Conservation (phyloP, 2,797 vertebrate genomes). For the Lateolabrax maculatus region DNA sequence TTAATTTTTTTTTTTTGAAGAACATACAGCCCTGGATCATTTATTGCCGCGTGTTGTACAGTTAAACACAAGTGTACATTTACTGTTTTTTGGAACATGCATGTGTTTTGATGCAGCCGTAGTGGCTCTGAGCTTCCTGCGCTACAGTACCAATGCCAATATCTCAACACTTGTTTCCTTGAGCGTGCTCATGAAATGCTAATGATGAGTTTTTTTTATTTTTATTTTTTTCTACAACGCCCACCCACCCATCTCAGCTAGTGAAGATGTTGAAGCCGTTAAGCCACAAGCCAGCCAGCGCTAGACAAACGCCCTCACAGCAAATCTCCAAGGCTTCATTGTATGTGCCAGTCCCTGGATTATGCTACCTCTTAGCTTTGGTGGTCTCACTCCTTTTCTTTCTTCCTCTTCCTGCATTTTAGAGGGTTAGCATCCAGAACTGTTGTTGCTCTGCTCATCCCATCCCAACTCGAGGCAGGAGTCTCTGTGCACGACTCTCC, state of each 20-base stretch:
- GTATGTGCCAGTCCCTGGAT: slow-evolving; percentile 40
- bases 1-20: background rate
- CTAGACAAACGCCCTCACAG: slow-evolving; percentile 44
- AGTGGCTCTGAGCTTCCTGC: slow-evolving; percentile 2
- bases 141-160: slow-evolving; percentile 34
- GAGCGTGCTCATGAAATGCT: slow-evolving; percentile 61
- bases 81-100: background rate
- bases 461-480: slow-evolving; percentile 17
- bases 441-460: slow-evolving; percentile 16
- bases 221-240: slow-evolving; percentile 18
- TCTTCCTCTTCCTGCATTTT: slow-evolving; percentile 27
- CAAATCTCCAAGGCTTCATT: slow-evolving; percentile 43
- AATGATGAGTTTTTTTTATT: slow-evolving; percentile 40
- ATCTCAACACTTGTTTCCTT: slow-evolving; percentile 48
- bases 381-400: slow-evolving; percentile 17
- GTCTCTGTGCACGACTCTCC: slow-evolving; percentile 34
- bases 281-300: slow-evolving; percentile 26
- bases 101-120: slow-evolving; percentile 28
- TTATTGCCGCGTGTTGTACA: slow-evolving; percentile 10
- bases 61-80: background rate
- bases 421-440: slow-evolving; percentile 31
- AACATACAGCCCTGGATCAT: slow-evolving; percentile 5
- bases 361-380: slow-evolving; percentile 45
- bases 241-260: slow-evolving; percentile 46
- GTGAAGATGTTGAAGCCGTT: slow-evolving; percentile 35